Percentiles rank a stretch among this genome's conserved stretches.
phyloP scores from a whole-genome alignment of 2,797 vertebrate species.

The Enteromius viviparus region DNA sequence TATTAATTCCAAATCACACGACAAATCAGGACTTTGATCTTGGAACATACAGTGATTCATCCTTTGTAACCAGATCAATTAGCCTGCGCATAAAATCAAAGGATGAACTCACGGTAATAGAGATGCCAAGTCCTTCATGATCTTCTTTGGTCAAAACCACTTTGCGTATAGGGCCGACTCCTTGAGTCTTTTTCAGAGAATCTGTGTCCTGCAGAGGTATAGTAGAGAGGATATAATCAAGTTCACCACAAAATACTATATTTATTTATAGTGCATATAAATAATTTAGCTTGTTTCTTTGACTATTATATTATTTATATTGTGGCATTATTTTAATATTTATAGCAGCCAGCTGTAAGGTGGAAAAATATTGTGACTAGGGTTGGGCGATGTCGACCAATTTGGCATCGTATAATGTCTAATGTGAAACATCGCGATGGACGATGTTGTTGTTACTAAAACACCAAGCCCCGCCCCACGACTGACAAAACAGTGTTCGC shows the following conservation, averaged over 20 bases:
- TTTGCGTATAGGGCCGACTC: conserved; percentile 96
- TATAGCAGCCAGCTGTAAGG: background rate
- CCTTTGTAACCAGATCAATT: background rate
- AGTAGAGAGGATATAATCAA: background rate
- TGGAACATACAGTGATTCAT: background rate
- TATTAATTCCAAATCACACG: background rate
- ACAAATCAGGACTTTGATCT: background rate
- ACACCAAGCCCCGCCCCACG: no score
- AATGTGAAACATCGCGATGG: no score
- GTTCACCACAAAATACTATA: background rate
- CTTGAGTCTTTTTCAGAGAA: conserved; percentile 95
- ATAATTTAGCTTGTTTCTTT: background rate
- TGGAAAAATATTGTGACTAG: background rate
- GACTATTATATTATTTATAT: background rate
- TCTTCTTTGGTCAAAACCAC: conserved; percentile 95
- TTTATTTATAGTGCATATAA: background rate
- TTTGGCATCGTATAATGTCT: no score
- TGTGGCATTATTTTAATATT: background rate
- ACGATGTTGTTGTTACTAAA: no score
- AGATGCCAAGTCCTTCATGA: conserved; percentile 97
- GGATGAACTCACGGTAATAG: conserved; percentile 87
- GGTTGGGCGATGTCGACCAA: no score
- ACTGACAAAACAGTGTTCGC: no score
- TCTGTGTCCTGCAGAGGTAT: conserved; percentile 85
- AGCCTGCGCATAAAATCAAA: background rate